Percentiles rank a stretch among this genome's conserved stretches.
phyloP scores from a whole-genome alignment of 2,797 vertebrate genomes.

The Sciurus vulgaris region DNA sequence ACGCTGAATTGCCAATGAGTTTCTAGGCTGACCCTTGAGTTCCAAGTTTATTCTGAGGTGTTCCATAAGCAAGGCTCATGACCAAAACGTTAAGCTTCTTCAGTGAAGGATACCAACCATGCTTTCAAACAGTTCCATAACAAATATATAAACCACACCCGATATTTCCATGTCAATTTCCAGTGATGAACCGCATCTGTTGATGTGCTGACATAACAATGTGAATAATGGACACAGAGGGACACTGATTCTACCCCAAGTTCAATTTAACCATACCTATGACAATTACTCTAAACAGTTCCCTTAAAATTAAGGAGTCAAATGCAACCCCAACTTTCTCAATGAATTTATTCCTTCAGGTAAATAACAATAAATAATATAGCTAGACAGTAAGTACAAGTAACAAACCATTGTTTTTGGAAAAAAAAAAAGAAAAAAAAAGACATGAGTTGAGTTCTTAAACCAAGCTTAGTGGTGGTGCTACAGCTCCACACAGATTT shows the following conservation, averaged over 20 bases:
- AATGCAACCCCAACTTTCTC: constrained; percentile 8
- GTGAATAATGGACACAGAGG: neutral
- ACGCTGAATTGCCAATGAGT: constrained; percentile 63
- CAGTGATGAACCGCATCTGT: constrained; percentile 23
- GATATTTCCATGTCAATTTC: constrained; percentile 55
- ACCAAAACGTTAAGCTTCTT: constrained; percentile 54
- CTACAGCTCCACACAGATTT: neutral
- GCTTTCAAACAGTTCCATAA: constrained; percentile 41
- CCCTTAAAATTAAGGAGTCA: constrained; percentile 41
- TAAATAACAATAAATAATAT: constrained; percentile 52
- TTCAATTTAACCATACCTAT: neutral
- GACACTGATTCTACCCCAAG: neutral
- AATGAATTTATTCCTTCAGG: constrained; percentile 37
- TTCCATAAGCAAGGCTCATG: constrained; percentile 2
- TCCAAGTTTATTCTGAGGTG: constrained; percentile 62
- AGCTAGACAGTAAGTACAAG: neutral
- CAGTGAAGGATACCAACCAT: neutral
- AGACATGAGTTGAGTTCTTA: neutral
- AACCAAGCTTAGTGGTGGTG: neutral
- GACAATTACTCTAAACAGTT: neutral
- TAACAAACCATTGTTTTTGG: neutral
- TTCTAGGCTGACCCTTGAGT: constrained; percentile 57
- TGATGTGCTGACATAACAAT: neutral
- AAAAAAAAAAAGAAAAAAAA: neutral
- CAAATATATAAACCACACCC: constrained; percentile 27